Percentiles rank a stretch among this genome's conserved stretches.
phyloP scores from a whole-genome alignment of 2,888 invertebrate species.

The Nemurella pictetii region DNA sequence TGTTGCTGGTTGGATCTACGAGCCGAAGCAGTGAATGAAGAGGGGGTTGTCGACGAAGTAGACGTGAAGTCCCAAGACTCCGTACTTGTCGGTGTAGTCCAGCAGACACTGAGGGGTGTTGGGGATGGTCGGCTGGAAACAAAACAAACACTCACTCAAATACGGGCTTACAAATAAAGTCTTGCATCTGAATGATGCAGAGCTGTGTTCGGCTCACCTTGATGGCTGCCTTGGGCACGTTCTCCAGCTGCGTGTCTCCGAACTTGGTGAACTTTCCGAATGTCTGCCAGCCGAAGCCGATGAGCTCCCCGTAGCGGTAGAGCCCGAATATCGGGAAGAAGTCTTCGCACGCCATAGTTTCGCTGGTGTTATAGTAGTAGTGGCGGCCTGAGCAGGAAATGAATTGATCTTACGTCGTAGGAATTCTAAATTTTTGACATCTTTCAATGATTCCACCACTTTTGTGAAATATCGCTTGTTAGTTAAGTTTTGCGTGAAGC shows the following conservation, averaged over 20 bases:
- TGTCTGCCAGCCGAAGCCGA: conserved; percentile 42
- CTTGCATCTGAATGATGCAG: too few species aligned
- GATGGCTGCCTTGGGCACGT: not conserved
- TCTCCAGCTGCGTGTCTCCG: not conserved
- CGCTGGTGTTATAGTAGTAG: conserved; percentile 43
- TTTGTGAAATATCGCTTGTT: too few species aligned
- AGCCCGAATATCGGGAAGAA: conserved; percentile 40
- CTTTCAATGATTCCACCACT: too few species aligned
- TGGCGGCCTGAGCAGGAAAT: conserved; percentile 41
- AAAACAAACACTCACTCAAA: not conserved
- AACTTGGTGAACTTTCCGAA: conserved; percentile 39
- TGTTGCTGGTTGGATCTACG: not conserved
- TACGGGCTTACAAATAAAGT: too few species aligned
- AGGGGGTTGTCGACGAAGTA: conserved; percentile 42
- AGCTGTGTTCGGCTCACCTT: conserved; percentile 16
- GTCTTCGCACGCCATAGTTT: conserved; percentile 35
- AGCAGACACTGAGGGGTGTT: conserved; percentile 42
- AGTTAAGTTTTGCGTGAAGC: too few species aligned
- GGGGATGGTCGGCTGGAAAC: conserved; percentile 41
- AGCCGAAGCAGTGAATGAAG: conserved; percentile 37
- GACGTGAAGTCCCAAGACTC: conserved; percentile 43
- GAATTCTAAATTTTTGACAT: not conserved
- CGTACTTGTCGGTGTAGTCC: conserved; percentile 37
- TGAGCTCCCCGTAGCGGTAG: conserved; percentile 25
- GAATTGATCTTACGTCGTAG: not conserved